A percentile compares a stretch with the other conserved stretches of the same genome.
Conservation (phyloP, 2,888 invertebrate genomes). For the Drosophila hawaiiensis region DNA sequence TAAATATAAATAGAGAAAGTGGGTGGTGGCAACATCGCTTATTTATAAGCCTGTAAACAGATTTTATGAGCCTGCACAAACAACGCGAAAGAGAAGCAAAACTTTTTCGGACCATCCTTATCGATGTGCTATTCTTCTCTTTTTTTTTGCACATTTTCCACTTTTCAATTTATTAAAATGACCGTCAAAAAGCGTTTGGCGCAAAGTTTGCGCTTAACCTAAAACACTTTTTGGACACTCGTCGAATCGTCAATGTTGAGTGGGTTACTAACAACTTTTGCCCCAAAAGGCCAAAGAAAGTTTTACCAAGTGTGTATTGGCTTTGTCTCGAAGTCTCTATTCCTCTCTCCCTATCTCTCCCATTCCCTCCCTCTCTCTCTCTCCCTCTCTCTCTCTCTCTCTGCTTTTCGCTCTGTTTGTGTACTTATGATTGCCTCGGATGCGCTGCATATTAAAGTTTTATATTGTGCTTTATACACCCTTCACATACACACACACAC, state of each 20-base stretch:
- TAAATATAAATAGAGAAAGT: neutral
- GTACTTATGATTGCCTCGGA: constrained; percentile 68
- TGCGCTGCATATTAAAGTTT: constrained; percentile 51
- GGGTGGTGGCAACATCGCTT: constrained; percentile 49
- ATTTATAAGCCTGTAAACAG: constrained; percentile 80
- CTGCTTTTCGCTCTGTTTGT: constrained; percentile 25
- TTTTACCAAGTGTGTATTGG: constrained; percentile 52
- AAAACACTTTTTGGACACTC: constrained; percentile 79
- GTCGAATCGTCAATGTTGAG: constrained; percentile 37
- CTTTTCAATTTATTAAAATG: constrained; percentile 80
- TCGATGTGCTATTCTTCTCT: constrained; percentile 57
- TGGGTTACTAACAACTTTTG: constrained; percentile 55
- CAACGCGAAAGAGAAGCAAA: constrained; percentile 32
- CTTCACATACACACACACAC: constrained; percentile 3
- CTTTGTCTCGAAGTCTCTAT: constrained; percentile 32
- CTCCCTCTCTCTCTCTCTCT: neutral
- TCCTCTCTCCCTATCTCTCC: neutral
- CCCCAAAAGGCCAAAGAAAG: constrained; percentile 38
- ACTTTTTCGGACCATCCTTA: constrained; percentile 39
- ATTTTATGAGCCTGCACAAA: constrained; percentile 76
- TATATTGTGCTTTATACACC: constrained; percentile 32
- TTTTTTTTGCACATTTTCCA: constrained; percentile 51
- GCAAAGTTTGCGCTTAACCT: constrained; percentile 70
- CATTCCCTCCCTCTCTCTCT: constrained; percentile 12
- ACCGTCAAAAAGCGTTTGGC: constrained; percentile 77